phyloP scores from a whole-genome alignment of 2,113 vertebrate species.

The Pipa parva region DNA sequence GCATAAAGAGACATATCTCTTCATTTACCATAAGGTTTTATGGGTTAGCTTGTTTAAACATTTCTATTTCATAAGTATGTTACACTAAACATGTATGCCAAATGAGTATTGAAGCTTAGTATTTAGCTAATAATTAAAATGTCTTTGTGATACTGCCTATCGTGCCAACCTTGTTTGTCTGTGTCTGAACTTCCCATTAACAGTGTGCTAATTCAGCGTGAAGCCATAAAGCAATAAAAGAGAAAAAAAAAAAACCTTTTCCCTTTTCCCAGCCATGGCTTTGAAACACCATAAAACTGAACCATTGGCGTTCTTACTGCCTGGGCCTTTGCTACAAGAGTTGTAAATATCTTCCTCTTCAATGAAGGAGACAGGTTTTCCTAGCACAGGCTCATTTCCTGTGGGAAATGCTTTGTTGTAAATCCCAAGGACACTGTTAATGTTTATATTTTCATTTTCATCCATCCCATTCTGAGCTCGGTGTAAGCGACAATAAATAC shows the following conservation, averaged over 20 bases:
- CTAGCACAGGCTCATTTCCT: conserved; percentile 55
- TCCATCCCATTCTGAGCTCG: neutral
- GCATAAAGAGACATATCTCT: neutral
- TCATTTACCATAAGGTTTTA: neutral
- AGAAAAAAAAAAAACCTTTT: too few relatives aligned
- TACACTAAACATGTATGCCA: neutral
- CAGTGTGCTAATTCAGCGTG: conserved; percentile 45
- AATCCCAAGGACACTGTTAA: conserved; percentile 50
- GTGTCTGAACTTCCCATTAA: conserved; percentile 49
- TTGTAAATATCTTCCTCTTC: conserved; percentile 65
- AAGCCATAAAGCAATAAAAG: conserved; percentile 61
- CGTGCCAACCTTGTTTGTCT: conserved; percentile 19
- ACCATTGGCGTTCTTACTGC: conserved; percentile 55
- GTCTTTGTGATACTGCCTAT: conserved; percentile 32
- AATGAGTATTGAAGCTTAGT: neutral
- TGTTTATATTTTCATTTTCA: conserved; percentile 46
- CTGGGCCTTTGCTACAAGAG: conserved; percentile 52
- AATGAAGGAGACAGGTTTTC: conserved; percentile 57
- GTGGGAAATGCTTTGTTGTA: conserved; percentile 50
- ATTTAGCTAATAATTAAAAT: conserved; percentile 13
- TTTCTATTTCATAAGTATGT: neutral
- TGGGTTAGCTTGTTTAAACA: neutral
- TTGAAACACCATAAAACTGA: conserved; percentile 61
- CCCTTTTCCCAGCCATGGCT: conserved; percentile 49
- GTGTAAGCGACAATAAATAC: too few relatives aligned